Base-by-base conservation (phyloP, 1,140 invertebrate genomes). In the Drosophila kohkoa region DNA sequence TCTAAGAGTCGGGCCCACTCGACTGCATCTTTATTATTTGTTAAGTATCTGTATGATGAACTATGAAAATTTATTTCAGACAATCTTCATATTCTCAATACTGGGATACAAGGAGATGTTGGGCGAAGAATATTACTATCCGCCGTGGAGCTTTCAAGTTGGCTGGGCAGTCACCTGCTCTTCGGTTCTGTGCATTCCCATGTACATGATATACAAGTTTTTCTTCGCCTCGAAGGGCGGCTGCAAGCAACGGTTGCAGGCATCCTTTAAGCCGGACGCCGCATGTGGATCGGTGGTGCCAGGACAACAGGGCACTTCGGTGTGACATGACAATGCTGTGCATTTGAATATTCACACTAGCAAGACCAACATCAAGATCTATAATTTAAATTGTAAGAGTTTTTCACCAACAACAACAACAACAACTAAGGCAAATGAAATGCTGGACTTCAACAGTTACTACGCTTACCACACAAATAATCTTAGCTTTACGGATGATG, bases 91-190 rank as follows among this genome's bases (percentile, higher is more conserved):
- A 48, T 98, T 98, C 92, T 98, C 97, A 3, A 93, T 99, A 46
- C 93, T 98, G 68, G 95, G 95, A 2, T 98, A 99, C 88, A 95
- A 97, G 92, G 97, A 98, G 62, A 95, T 99, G 92, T 94, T 96
- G 5, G 98, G 98, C 74, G 96, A 97, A 58, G 95, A 96, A 78
- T 99, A 99, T 92, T 93, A 94, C 15, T 99, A 99, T 93, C 98
- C 98, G 0, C 92, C 94, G 46, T 98, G 97, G 96, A 98, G 97
- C 51, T 97, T 98, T 91, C 93, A 96, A 16, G 94, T 99, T 41
- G 98, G 98, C 15, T 98, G 98, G 96, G 83, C 95, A 3, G 96
- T 99, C 70, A 98, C 98, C 4, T 95, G 95, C 8, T 99, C 98
- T 16, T 99, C 98, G 57, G 96, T 99, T 46, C 94, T 97, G 2